Base-by-base conservation (phyloP, 2,797 vertebrate species). In the Takifugu ocellatus region DNA sequence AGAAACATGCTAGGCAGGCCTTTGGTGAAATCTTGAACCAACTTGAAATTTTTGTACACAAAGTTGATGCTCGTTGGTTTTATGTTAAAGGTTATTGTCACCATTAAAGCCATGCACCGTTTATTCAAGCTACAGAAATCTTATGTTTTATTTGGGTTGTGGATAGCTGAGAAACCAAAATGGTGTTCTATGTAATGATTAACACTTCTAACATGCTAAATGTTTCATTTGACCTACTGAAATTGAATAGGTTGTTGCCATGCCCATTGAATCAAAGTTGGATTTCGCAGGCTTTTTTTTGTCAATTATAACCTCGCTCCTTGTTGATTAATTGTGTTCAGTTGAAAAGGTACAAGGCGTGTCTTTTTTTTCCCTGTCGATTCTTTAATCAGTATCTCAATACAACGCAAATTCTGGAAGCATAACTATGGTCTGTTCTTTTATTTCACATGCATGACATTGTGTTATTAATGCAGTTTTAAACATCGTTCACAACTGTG, bases 271-370 rank as follows among this genome's bases (percentile, higher is more conserved):
- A 89, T 91, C 90, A 87, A 91, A 83, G 91, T 93, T 89, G 88
- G 91, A 89, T 85, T 91, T 88, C 88, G 89, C 91, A 92, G 90
- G 89, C 91, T 92, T 93, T 86, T 58, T 48, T 49, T 14, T 92
- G 89, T 81, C 88, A 91, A 91, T 87, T 92, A 84, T 92, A 90
- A 73, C 93, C 93, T 93, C 91, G 91, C 89, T 92, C 73, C 68
- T 78, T 91, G 88, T 93, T 95, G 88, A 93, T 94, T 94, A 91
- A 84, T 84, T 89, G 91, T 91, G 81, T 90, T 91, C 90, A 94
- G 88, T 92, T 93, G 89, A 93, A 90, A 83, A 90, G 92, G 88
- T 89, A 61, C 77, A 74, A 81, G 78, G 81, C 25, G 66, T 85
- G 69, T 83, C 70, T 77, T 69, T 17, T 78, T 74, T 78, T 76